Conservation (phyloP, 2,113 vertebrate species). For the Phaetusa simplex region DNA sequence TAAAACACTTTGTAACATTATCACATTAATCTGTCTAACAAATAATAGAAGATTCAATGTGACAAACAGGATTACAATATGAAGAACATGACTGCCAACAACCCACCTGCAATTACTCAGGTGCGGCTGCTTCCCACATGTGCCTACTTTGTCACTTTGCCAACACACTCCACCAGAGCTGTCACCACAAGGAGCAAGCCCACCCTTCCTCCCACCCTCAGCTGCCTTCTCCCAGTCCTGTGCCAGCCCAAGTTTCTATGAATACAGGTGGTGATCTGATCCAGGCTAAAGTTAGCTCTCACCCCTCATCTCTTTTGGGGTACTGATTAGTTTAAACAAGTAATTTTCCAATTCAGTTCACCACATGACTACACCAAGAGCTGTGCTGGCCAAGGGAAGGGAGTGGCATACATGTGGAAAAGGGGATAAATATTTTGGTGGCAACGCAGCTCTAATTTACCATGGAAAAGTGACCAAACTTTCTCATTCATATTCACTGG, state of each 20-base stretch:
- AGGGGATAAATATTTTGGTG: neutral
- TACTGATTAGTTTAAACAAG: neutral
- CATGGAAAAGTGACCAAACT: neutral
- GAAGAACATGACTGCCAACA: neutral
- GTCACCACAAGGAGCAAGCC: neutral
- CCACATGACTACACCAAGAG: neutral
- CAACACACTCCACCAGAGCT: neutral
- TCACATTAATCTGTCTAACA: neutral
- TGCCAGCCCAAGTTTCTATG: neutral
- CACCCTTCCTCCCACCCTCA: neutral
- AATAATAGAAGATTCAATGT: neutral
- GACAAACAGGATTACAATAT: neutral
- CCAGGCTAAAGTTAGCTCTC: neutral
- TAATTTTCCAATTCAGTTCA: neutral
- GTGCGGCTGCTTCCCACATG: neutral
- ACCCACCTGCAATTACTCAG: neutral
- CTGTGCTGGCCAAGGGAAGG: neutral
- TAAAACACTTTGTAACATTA: neutral
- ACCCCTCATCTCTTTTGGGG: neutral
- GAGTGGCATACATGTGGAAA: neutral
- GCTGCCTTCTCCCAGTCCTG: neutral
- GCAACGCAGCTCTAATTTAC: neutral
- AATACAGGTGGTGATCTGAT: neutral
- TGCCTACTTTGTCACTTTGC: neutral
- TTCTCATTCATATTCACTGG: neutral